Evolutionary conservation across 2,797 vertebrate species (phyloP).

Genomic region (Chelidonichthys spinosus): DNA sequence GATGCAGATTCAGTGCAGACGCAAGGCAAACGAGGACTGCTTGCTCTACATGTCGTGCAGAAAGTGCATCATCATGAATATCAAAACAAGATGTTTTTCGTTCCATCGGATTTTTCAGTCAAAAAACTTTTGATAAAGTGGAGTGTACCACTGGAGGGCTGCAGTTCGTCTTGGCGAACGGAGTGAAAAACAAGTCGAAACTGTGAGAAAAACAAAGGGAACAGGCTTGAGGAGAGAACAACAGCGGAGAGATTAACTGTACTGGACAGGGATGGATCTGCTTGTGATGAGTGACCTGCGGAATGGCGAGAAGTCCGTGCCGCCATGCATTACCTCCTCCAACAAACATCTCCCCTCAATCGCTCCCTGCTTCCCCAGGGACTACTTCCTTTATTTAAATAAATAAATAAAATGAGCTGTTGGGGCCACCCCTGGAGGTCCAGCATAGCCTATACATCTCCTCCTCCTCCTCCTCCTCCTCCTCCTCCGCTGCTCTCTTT

Average conservation of each 20-base stretch:
- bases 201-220: not conserved
- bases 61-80: constrained; percentile 43
- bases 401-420: constrained; percentile 56
- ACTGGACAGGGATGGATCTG: constrained; percentile 24
- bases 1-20: constrained; percentile 47
- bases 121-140: constrained; percentile 47
- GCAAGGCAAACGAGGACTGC: constrained; percentile 29
- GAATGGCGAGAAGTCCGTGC: constrained; percentile 35
- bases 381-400: constrained; percentile 45
- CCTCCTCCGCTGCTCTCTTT: constrained; percentile 14
- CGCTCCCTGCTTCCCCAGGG: constrained; percentile 39
- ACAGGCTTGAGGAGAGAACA: constrained; percentile 11
- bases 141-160: constrained; percentile 41
- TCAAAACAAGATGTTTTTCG: constrained; percentile 64
- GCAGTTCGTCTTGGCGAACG: constrained; percentile 10
- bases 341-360: constrained; percentile 50
- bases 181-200: constrained; percentile 47
- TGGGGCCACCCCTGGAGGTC: constrained; percentile 65
- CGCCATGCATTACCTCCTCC: constrained; percentile 23
- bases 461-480: constrained; percentile 42
- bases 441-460: constrained; percentile 36
- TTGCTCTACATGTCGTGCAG: constrained; percentile 34
- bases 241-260: constrained; percentile 38
- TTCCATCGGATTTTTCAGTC: constrained; percentile 34
- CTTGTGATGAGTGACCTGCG: constrained; percentile 61